Conservation (phyloP, 2,113 vertebrate species). For the Seriola quinqueradiata region DNA sequence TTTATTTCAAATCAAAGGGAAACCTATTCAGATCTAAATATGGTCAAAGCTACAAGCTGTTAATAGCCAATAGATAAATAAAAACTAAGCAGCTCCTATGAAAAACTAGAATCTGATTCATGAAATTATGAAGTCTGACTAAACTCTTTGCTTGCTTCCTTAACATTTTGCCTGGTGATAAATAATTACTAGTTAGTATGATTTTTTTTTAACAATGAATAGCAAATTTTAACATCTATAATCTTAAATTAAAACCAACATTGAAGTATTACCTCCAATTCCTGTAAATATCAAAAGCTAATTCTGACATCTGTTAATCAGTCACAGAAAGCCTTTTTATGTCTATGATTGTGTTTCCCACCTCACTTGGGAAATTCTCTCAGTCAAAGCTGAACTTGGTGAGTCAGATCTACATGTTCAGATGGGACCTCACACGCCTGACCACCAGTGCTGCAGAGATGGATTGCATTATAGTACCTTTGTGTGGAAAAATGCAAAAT, state of each 20-base stretch:
- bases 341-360: constrained; percentile 23
- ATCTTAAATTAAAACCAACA: not conserved
- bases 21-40: not conserved
- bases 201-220: too few relatives aligned
- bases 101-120: not conserved
- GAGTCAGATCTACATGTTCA: constrained; percentile 70
- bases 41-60: not conserved
- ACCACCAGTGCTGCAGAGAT: constrained; percentile 55
- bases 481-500: constrained; percentile 24
- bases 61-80: not conserved
- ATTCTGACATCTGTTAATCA: not conserved
- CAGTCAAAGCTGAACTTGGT: constrained; percentile 53
- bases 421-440: constrained; percentile 71
- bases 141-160: not conserved
- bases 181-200: not conserved
- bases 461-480: constrained; percentile 19
- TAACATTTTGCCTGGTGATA: not conserved
- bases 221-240: not conserved
- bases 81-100: not conserved
- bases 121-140: not conserved
- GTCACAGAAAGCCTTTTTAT: not conserved
- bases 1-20: not conserved
- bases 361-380: constrained; percentile 9
- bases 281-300: not conserved
- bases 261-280: not conserved